Base-by-base conservation (phyloP, 1,140 invertebrate genomes). In the Bombus waltoni region DNA sequence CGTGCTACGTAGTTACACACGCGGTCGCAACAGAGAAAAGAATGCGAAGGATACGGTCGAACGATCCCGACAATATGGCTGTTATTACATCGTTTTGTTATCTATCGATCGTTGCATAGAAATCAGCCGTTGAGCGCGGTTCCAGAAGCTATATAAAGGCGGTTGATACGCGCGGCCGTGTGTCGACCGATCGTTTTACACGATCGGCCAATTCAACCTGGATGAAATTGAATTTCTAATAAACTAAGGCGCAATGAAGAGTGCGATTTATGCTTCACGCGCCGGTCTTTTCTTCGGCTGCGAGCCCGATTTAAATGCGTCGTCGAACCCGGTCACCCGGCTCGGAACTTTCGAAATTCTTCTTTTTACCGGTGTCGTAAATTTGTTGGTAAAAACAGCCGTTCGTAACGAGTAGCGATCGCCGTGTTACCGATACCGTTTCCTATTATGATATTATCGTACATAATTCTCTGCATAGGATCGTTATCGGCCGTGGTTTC, bases 51-150 rank as follows among this genome's bases (percentile, higher is more conserved):
- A 88, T 86, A 89, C 87, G 87, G 75, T 88, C 59, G 87, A 88
- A 71, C 72, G 87, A 68, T 32, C 87, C 75, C 59, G 78, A 81
- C 82, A 87, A 85, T 88, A 88, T 89, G 66, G 44, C 78, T 75
- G 87, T 89, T 88, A 89, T 89, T 85, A 88, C 83, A 80, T 85
- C 83, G 81, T 83, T 87, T 88, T 73, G 87, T 87, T 87, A 88
- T 87, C 76, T 74, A 74, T 75, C 80, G 87, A 88, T 88, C 85
- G 81, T 83, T 47, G 68, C 59, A 65, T 59, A 42, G 76, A 74
- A 73, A 81, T 71, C 75, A 70, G 70, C 9, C 59, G 59, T 35
- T n/a, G 68, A 57, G 70, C 22, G 71, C 10, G 57, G 70, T 81
- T 74, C 78, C 77, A 70, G 87, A 72, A 87, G 85, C 75, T 83